Conservation (phyloP, 2,113 vertebrate genomes). For the Anser cygnoides region DNA sequence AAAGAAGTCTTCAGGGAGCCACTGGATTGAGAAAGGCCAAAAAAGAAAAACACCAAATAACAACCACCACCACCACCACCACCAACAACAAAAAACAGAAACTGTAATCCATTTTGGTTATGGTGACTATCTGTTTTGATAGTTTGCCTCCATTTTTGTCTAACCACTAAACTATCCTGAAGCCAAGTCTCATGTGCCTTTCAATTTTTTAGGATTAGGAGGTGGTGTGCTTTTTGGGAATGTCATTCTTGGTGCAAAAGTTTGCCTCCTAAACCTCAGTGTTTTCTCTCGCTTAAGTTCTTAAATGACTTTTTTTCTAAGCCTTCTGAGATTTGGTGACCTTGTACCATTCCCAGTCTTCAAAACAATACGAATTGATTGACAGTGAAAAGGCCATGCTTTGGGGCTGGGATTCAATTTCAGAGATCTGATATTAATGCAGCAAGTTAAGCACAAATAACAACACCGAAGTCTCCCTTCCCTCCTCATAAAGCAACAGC, state of each 20-base stretch:
- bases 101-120: not conserved
- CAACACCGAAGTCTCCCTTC: not conserved
- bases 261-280: not conserved
- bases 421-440: not conserved
- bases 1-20: not conserved
- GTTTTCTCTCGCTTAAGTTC: not conserved
- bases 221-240: not conserved
- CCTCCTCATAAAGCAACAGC: not conserved
- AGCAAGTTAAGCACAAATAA: not conserved
- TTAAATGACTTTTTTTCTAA: not conserved
- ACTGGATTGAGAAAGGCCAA: not conserved
- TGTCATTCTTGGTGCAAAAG: not conserved
- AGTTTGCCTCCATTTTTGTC: not conserved
- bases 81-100: not conserved
- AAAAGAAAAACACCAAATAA: not conserved
- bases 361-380: not conserved
- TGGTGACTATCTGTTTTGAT: not conserved
- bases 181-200: rapidly evolving
- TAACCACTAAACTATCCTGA: not conserved
- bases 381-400: not conserved
- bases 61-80: not conserved
- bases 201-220: not conserved
- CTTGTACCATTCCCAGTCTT: not conserved
- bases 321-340: not conserved
- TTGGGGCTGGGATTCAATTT: not conserved